Conservation (phyloP, 1,140 invertebrate species). For the Uloborus diversus region DNA sequence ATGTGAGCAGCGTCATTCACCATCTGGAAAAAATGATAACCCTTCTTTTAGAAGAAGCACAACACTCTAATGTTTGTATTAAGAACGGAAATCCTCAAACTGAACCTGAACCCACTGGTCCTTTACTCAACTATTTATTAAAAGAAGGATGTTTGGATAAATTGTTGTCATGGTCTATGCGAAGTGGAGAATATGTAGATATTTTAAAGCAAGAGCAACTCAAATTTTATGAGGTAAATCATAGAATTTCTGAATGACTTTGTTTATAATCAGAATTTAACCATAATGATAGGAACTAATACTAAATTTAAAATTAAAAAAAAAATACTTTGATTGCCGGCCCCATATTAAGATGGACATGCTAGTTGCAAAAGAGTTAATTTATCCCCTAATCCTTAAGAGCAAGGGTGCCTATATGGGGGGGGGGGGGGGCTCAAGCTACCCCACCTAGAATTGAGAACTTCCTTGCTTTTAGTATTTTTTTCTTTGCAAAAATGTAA, state of each 20-base stretch:
- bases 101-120: slow-evolving; percentile 63
- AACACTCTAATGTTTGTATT: slow-evolving; percentile 59
- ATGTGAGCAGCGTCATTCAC: slow-evolving; percentile 88
- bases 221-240: slow-evolving; percentile 76
- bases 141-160: slow-evolving; percentile 69
- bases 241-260: not conserved
- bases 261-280: slow-evolving; percentile 2
- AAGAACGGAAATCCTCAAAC: slow-evolving; percentile 3
- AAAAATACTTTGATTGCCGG: not conserved
- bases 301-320: not conserved
- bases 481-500: no score
- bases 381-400: no score
- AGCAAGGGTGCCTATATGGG: no score
- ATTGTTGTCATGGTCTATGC: slow-evolving; percentile 68
- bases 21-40: slow-evolving; percentile 92
- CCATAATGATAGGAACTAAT: not conserved
- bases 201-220: slow-evolving; percentile 83
- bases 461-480: no score
- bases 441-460: no score
- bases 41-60: slow-evolving; percentile 83
- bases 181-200: slow-evolving; percentile 70
- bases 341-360: no score
- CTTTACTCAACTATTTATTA: slow-evolving; percentile 68
- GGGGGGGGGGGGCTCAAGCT: no score
- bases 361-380: no score